Evolutionary conservation across 1,140 invertebrate genomes (phyloP).

Genomic region (Paralvinella palmiformis): DNA sequence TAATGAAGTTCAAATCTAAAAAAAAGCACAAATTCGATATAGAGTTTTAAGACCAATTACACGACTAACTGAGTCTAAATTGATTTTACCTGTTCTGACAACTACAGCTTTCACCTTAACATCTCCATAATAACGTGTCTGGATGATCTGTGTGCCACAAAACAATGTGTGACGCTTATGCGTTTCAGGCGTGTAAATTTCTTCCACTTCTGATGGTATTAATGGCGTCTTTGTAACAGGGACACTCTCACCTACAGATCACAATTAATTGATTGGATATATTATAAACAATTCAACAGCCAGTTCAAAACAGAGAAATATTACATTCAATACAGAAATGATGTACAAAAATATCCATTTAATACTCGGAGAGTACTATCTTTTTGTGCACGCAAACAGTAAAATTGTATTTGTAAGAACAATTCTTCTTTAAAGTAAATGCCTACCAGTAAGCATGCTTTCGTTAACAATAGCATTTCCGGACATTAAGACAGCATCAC

Average conservation of each 20-base stretch:
- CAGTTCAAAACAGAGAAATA: not conserved
- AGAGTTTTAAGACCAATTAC: no score
- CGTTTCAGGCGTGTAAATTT: constrained; percentile 53
- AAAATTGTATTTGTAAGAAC: not conserved
- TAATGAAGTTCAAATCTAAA: no score
- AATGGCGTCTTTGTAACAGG: constrained; percentile 81
- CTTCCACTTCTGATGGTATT: constrained; percentile 16
- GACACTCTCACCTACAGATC: constrained; percentile 60
- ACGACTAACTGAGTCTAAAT: not conserved
- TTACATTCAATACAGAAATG: not conserved
- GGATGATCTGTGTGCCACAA: constrained; percentile 86
- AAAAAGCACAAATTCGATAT: no score
- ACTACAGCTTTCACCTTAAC: constrained; percentile 63
- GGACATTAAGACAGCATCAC: constrained; percentile 80
- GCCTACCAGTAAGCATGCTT: constrained; percentile 79
- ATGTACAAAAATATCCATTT: not conserved
- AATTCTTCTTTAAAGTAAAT: not conserved
- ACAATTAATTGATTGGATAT: not conserved
- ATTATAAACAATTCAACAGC: not conserved
- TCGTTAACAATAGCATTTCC: constrained; percentile 92
- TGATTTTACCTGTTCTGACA: constrained; percentile 57
- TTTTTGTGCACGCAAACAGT: not conserved
- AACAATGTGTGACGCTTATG: constrained; percentile 82
- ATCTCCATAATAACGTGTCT: constrained; percentile 78
- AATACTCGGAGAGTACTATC: not conserved